These are phyloP conservation scores for Catharus fuscescens DNA, from an alignment of 2,113 vertebrate species.

Conservation along the genomic window DNA sequence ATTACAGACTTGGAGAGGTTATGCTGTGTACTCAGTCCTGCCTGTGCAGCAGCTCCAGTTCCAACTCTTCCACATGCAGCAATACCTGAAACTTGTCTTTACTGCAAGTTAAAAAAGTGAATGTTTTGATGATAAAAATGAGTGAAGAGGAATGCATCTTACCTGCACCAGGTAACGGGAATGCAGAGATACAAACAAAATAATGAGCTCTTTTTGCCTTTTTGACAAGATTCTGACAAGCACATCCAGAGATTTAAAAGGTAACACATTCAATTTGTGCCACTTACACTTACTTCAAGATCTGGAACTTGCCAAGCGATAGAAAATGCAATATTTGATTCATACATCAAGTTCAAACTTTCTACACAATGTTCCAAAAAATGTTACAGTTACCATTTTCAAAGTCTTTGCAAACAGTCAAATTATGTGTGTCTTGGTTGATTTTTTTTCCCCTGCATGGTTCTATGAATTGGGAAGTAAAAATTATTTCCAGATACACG, in stretches of 20 bases:
- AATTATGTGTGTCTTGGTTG: background rate
- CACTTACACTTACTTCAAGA: background rate
- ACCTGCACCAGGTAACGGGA: rapidly evolving
- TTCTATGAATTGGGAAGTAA: background rate
- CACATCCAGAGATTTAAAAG: background rate
- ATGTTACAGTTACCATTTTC: background rate
- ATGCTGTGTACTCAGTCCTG: background rate
- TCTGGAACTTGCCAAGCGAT: background rate
- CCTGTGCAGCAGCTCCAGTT: background rate
- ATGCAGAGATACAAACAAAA: background rate
- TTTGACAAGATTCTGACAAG: background rate
- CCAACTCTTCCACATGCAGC: background rate
- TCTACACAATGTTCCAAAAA: background rate
- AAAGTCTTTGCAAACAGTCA: background rate
- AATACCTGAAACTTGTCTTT: background rate
- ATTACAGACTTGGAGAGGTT: background rate
- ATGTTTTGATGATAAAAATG: background rate
- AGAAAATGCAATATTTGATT: background rate
- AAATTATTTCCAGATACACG: background rate
- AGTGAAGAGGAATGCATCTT: background rate
- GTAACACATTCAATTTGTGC: background rate
- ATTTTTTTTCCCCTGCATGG: too few relatives aligned
- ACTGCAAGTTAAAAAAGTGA: background rate
- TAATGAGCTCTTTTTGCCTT: background rate
- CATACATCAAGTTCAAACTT: background rate